phyloP scores from a whole-genome alignment of 2,797 vertebrate species.

The Sebastes steindachneri region DNA sequence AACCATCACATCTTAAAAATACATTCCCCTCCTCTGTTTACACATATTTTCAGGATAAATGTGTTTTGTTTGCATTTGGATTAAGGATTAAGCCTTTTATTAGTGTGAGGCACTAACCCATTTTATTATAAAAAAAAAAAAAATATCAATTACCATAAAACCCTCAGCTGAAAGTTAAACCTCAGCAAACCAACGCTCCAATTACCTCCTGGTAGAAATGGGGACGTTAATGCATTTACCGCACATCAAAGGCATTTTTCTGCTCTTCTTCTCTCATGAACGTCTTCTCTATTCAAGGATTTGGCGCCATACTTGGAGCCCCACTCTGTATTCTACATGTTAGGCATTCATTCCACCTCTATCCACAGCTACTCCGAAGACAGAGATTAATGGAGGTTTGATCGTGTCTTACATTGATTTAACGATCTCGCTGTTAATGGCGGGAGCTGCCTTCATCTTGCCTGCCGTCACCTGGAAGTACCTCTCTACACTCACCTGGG shows the following conservation, averaged over 20 bases:
- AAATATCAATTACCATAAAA: conserved; percentile 38
- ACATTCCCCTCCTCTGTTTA: background rate
- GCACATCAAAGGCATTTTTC: conserved; percentile 41
- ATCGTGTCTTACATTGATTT: conserved; percentile 9
- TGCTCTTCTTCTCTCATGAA: background rate
- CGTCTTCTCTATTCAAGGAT: conserved; percentile 24
- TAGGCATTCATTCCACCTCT: background rate
- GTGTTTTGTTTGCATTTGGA: conserved; percentile 30
- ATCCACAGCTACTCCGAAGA: conserved; percentile 7
- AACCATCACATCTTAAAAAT: background rate
- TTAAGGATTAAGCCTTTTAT: conserved; percentile 32
- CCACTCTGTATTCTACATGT: conserved; percentile 16
- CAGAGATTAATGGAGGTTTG: conserved; percentile 30
- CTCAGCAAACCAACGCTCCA: conserved; percentile 37
- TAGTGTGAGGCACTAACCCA: background rate
- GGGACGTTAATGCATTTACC: conserved; percentile 33
- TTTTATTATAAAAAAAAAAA: background rate
- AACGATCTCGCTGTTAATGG: background rate
- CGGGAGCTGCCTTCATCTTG: background rate
- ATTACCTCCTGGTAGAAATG: conserved; percentile 41
- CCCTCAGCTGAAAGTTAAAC: conserved; percentile 43
- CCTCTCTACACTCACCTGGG: too few relatives aligned
- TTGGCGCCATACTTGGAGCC: conserved; percentile 13
- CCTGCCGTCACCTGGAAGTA: too few relatives aligned
- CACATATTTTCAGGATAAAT: background rate